Percentiles rank a stretch among this genome's conserved stretches.
Conservation (phyloP, 2,888 invertebrate genomes). For the Andrena haemorrhoa region DNA sequence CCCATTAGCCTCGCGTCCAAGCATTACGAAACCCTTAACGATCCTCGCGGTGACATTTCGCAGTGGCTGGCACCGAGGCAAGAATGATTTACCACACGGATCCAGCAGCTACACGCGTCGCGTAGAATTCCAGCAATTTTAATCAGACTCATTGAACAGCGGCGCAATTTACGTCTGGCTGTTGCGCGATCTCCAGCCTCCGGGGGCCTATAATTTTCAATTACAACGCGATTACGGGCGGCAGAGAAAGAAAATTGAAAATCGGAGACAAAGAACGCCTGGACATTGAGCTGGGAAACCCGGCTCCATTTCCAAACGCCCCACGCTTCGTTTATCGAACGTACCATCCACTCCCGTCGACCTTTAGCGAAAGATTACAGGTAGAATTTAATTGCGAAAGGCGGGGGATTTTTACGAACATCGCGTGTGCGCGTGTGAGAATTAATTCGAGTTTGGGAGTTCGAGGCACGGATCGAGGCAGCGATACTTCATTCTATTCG, state of each 20-base stretch:
- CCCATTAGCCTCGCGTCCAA: not conserved
- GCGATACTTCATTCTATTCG: not conserved
- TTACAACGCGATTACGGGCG: slow-evolving; percentile 17
- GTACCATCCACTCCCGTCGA: not conserved
- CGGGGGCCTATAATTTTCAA: slow-evolving; percentile 25
- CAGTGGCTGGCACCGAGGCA: not conserved
- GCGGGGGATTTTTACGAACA: not conserved
- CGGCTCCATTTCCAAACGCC: not conserved
- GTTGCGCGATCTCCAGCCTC: slow-evolving; percentile 8
- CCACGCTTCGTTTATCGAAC: not conserved
- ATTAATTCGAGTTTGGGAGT: not conserved
- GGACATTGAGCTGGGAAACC: not conserved
- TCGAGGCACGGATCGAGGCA: not conserved
- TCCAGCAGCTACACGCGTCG: not conserved
- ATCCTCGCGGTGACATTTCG: slow-evolving; percentile 25
- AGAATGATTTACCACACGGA: slow-evolving; percentile 33
- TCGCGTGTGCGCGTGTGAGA: not conserved
- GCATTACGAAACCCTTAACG: slow-evolving; percentile 18
- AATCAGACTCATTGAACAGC: slow-evolving; percentile 5
- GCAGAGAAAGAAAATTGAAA: not conserved
- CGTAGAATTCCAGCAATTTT: slow-evolving; percentile 19
- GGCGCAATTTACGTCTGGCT: slow-evolving; percentile 15
- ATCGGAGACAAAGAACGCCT: not conserved
- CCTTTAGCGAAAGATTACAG: not conserved
- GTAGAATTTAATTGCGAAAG: not conserved